Base-by-base conservation (phyloP, 2,797 vertebrate species). In the Bradypus variegatus region DNA sequence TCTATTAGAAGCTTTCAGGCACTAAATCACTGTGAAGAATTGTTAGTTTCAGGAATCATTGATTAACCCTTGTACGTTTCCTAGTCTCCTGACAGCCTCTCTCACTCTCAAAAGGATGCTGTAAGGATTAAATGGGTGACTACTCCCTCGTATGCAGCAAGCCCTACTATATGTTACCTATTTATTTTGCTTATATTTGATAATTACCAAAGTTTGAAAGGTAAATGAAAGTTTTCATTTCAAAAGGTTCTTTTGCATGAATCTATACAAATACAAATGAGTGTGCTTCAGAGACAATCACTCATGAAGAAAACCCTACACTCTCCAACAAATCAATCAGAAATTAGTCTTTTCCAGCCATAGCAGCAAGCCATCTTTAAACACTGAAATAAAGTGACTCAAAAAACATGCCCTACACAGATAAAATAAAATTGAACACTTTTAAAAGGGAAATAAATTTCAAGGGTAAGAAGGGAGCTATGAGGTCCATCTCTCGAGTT, bases 21-120 rank as follows among this genome's bases (percentile, higher is more conserved):
- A 78, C 3, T 88, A 31, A 87, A 93, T 80, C 84, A 60, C 60
- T 77, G 81, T 81, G 48, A 70, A 90, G 77, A 76, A 58, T 38
- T 62, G 33, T 80, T 16, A 41, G 76, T 88, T 85, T 88, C 31
- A 69, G 76, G 53, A 92, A 93, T 85, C 88, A 67, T 36, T 92
- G 79, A 77, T 55, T 65, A 38, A 77, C 31, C 38, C 83, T 45
- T 77, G 29, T 77, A 76, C 48, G 48, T 84, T 82, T 88, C 50
- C 91, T 58, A 41, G 31, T 36, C 76, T 78, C 60, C n/a, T 23
- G 58, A 58, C 23, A 21, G 6, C 15, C 41, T 45, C 50, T 50
- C 70, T 72, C 38, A 38, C n/a, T 31, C 82, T 80, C 25, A 16
- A 12, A 38, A 25, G 33, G 62, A 25, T n/a, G 4, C 15, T 15